Conservation (phyloP, 2,888 invertebrate genomes). For the Drosophila lutescens region DNA sequence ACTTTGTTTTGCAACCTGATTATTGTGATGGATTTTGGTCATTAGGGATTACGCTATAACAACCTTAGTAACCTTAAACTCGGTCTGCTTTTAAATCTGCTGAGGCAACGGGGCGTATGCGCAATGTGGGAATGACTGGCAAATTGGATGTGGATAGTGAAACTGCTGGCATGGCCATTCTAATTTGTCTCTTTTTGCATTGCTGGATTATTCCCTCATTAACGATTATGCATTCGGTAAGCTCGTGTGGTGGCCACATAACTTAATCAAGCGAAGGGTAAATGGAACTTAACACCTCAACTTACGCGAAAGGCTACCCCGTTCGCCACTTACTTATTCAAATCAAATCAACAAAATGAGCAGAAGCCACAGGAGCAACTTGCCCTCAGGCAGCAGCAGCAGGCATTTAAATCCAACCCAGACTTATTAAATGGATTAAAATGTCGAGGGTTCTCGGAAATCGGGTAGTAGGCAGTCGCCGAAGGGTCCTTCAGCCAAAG, state of each 20-base stretch:
- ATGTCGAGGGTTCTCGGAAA: slow-evolving; percentile 48
- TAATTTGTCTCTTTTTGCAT: too few species aligned
- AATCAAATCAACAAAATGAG: slow-evolving; percentile 55
- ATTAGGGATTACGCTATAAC: slow-evolving; percentile 50
- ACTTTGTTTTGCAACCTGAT: slow-evolving; percentile 52
- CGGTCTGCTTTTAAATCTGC: background rate
- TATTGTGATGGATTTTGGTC: slow-evolving; percentile 74
- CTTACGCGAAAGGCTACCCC: slow-evolving; percentile 10
- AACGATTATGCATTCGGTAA: slow-evolving; percentile 8
- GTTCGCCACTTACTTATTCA: slow-evolving; percentile 61
- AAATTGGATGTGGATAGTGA: background rate
- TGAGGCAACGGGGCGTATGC: slow-evolving; percentile 45
- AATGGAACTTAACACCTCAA: slow-evolving; percentile 52
- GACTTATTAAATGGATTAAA: slow-evolving; percentile 63
- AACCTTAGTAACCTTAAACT: slow-evolving; percentile 4
- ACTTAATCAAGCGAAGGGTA: slow-evolving; percentile 53
- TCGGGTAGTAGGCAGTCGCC: slow-evolving; percentile 14
- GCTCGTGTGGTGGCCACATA: slow-evolving; percentile 31
- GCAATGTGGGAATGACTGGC: slow-evolving; percentile 19
- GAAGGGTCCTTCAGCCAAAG: slow-evolving; percentile 33
- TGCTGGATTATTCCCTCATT: slow-evolving; percentile 8
- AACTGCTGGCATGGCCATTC: background rate
- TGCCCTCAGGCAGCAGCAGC: slow-evolving; percentile 12
- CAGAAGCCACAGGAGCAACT: slow-evolving; percentile 11
- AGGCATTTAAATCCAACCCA: slow-evolving; percentile 63